Evolutionary conservation across 64 coral and sea anemone species (phyloP).

Genomic region (Porites australiensis): DNA sequence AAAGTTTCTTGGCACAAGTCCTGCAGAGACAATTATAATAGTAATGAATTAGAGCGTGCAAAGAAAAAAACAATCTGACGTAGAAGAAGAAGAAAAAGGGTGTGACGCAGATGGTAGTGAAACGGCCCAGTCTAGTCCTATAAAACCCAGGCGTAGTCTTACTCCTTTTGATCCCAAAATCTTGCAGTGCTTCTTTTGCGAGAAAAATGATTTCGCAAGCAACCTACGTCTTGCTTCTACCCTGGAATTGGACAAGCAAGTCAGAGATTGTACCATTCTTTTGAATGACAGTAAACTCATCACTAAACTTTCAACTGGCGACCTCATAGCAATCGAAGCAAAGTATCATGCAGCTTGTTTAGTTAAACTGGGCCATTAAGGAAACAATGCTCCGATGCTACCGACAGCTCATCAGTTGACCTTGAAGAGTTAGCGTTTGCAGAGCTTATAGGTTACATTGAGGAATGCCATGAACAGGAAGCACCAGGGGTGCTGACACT

Average conservation of each 20-base stretch:
- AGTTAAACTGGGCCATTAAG: slow-evolving; percentile 53
- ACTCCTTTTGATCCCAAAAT: slow-evolving; percentile 11
- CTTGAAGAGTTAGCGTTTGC: slow-evolving; percentile 39
- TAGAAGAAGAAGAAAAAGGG: background rate
- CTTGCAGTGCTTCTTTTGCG: slow-evolving; percentile 48
- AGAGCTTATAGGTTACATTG: slow-evolving; percentile 47
- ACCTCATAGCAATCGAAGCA: slow-evolving; percentile 42
- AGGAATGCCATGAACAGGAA: slow-evolving; percentile 52
- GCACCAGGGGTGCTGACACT: slow-evolving; percentile 33
- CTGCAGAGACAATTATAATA: slow-evolving; percentile 68
- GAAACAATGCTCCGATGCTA: slow-evolving; percentile 35
- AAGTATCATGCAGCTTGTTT: slow-evolving; percentile 55
- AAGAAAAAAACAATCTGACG: slow-evolving; percentile 17
- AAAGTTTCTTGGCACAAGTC: slow-evolving; percentile 67
- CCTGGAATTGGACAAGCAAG: slow-evolving; percentile 50
- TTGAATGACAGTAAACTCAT: slow-evolving; percentile 1
- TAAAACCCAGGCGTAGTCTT: slow-evolving; percentile 18
- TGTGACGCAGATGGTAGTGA: no score
- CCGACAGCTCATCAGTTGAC: slow-evolving; percentile 9
- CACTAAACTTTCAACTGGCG: slow-evolving; percentile 3
- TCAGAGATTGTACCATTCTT: slow-evolving; percentile 3
- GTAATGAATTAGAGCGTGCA: slow-evolving; percentile 44
- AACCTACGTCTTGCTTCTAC: slow-evolving; percentile 44
- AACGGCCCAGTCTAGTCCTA: background rate
- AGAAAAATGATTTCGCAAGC: slow-evolving; percentile 29